These are phyloP conservation scores for Erannis defoliaria DNA, from an alignment of 2,888 invertebrate species.

Conservation along the genomic window DNA sequence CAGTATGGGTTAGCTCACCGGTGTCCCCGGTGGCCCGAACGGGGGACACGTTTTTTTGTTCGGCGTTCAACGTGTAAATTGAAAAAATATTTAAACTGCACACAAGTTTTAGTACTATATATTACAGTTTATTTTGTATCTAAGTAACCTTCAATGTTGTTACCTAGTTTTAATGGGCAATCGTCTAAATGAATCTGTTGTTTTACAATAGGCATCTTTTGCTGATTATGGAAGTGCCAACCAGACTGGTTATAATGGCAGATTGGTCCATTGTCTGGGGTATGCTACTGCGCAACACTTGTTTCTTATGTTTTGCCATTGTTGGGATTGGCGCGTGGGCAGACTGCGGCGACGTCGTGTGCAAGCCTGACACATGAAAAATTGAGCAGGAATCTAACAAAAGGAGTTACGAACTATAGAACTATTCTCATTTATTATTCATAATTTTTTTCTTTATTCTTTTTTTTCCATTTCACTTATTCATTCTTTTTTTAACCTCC, in stretches of 20 bases:
- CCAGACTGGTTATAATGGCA: slow-evolving; percentile 62
- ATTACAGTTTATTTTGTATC: slow-evolving; percentile 40
- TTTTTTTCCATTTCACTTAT: no score
- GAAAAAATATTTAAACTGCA: background rate
- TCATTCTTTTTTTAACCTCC: slow-evolving; percentile 19
- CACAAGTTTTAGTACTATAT: background rate
- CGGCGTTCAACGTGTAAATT: no score
- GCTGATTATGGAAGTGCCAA: slow-evolving; percentile 58
- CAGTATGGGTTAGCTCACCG: no score
- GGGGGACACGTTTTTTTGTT: no score
- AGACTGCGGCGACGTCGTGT: slow-evolving; percentile 54
- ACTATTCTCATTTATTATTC: no score
- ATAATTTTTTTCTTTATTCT: no score
- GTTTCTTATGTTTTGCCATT: slow-evolving; percentile 60
- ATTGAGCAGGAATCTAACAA: slow-evolving; percentile 35
- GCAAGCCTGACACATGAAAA: slow-evolving; percentile 44
- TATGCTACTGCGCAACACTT: slow-evolving; percentile 75
- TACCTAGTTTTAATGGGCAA: slow-evolving; percentile 56
- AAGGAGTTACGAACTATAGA: slow-evolving; percentile 20
- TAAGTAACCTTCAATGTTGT: slow-evolving; percentile 52
- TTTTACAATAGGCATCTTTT: slow-evolving; percentile 65
- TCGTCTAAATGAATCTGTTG: slow-evolving; percentile 67
- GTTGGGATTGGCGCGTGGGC: slow-evolving; percentile 69
- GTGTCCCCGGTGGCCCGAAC: no score
- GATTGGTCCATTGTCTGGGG: slow-evolving; percentile 73